A percentile compares a stretch with the other conserved stretches of the same genome.
These are phyloP conservation scores for Epinotia ramella DNA, from an alignment of 2,888 invertebrate genomes.

Conservation along the genomic window DNA sequence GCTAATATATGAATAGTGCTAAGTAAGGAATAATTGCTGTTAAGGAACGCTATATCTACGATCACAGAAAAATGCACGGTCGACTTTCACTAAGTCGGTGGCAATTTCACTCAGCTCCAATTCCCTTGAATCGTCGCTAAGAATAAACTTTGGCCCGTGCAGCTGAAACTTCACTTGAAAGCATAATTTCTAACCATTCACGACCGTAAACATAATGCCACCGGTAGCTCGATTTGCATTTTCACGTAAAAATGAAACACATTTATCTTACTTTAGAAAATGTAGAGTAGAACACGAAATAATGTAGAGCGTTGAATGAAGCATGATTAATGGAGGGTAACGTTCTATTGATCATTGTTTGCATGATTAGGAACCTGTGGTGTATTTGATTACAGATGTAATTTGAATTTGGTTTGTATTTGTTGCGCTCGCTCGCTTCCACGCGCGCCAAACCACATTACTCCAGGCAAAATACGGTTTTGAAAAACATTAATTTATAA, in stretches of 20 bases:
- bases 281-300: conserved; percentile 51
- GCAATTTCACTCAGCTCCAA: too few species aligned
- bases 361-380: conserved; percentile 21
- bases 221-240: conserved; percentile 37
- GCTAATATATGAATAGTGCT: too few species aligned
- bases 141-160: not conserved
- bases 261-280: conserved; percentile 56
- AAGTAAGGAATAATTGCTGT: too few species aligned
- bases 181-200: conserved; percentile 29
- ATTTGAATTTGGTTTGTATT: not conserved
- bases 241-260: conserved; percentile 46
- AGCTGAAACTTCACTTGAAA: conserved; percentile 1
- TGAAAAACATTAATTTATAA: too few species aligned
- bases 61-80: too few species aligned
- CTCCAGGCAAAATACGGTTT: too few species aligned
- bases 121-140: not conserved
- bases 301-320: conserved; percentile 55
- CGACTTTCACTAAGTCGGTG: too few species aligned
- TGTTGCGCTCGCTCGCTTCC: not conserved
- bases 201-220: conserved; percentile 27
- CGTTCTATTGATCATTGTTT: conserved; percentile 34
- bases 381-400: not conserved
- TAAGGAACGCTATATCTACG: too few species aligned
- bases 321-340: conserved; percentile 59
- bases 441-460: too few species aligned